Conservation (phyloP, 2,888 invertebrate species). For the Germaria angustata region DNA sequence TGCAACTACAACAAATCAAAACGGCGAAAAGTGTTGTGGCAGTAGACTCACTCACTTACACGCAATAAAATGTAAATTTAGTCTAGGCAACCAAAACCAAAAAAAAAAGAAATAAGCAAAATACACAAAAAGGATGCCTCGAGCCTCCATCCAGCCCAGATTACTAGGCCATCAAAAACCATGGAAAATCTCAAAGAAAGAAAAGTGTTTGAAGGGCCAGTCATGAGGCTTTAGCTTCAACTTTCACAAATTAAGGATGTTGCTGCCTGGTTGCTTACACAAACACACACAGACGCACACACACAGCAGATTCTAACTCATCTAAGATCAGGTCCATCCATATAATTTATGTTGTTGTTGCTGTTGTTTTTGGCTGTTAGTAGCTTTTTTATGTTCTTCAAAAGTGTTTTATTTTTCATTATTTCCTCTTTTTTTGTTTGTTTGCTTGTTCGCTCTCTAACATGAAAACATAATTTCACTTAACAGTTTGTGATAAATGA, state of each 20-base stretch:
- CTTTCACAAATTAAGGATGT: conserved; percentile 36
- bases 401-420: background rate
- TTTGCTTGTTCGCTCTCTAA: background rate
- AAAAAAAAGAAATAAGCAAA: background rate
- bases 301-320: background rate
- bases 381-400: conserved; percentile 21
- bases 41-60: conserved; percentile 39
- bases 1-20: conserved; percentile 37
- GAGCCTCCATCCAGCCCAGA: conserved; percentile 50
- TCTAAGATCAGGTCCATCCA: background rate
- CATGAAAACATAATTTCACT: conserved; percentile 62
- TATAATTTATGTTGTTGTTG: background rate
- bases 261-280: background rate
- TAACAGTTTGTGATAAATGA: conserved; percentile 63
- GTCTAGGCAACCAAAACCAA: background rate
- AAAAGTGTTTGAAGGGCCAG: conserved; percentile 60
- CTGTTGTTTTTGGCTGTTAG: background rate
- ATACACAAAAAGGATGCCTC: conserved; percentile 44
- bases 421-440: background rate
- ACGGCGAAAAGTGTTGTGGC: conserved; percentile 33
- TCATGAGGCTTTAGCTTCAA: conserved; percentile 44
- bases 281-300: background rate
- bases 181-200: conserved; percentile 23
- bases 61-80: conserved; percentile 52
- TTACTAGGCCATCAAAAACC: conserved; percentile 20